phyloP scores from a whole-genome alignment of 2,888 invertebrate species.

The Norana najaformis region DNA sequence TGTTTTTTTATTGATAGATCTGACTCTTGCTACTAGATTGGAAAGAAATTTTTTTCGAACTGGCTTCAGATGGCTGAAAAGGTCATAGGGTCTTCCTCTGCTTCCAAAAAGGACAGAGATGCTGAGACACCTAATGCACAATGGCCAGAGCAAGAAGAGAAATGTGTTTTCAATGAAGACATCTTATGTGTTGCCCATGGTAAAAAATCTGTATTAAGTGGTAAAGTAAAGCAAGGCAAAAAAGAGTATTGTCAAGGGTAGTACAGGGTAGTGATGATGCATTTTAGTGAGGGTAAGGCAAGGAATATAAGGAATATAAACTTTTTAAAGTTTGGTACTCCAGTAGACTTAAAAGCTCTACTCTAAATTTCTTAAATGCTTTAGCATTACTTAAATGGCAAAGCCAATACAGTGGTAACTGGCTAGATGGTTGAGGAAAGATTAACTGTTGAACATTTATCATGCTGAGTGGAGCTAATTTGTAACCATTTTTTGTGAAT shows the following conservation, averaged over 20 bases:
- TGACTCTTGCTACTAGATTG: constrained; percentile 64
- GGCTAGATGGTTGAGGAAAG: too few relatives aligned
- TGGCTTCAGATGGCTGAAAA: constrained; percentile 65
- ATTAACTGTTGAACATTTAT: too few relatives aligned
- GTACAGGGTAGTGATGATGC: too few relatives aligned
- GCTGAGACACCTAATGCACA: background rate
- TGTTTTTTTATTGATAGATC: background rate
- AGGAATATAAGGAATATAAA: background rate
- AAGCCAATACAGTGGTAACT: too few relatives aligned
- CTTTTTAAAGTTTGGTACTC: background rate
- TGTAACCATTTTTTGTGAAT: too few relatives aligned
- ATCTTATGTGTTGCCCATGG: constrained; percentile 66
- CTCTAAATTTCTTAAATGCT: background rate
- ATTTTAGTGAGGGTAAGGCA: background rate
- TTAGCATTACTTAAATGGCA: too few relatives aligned
- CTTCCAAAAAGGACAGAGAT: background rate
- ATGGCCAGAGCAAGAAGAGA: background rate
- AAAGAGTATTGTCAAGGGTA: background rate
- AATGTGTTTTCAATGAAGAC: constrained; percentile 66
- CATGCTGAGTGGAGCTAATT: too few relatives aligned
- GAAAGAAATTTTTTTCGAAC: constrained; percentile 66
- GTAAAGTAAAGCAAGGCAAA: background rate
- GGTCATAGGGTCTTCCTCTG: background rate
- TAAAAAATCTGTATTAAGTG: constrained; percentile 47
- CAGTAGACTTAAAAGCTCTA: background rate